A percentile compares a stretch with the other conserved stretches of the same genome.
Evolutionary conservation across 2,797 vertebrate genomes (phyloP).

Genomic region (Chiloscyllium punctatum): DNA sequence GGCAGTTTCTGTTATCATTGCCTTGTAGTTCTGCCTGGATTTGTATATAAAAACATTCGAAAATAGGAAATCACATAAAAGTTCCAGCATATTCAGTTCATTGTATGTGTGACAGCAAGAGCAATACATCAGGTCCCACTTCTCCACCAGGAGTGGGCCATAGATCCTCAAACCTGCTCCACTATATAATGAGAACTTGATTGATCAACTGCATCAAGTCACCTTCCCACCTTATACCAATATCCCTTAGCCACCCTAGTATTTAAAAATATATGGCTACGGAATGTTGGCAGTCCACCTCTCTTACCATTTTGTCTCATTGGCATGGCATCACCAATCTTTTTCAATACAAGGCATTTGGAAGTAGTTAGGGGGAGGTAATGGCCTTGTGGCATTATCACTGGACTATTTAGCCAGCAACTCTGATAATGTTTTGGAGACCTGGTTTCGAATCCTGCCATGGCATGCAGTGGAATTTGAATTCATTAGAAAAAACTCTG

Average conservation of each 20-base stretch:
- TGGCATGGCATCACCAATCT: neutral
- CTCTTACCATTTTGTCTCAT: neutral
- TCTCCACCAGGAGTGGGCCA: neutral
- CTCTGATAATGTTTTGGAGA: too few relatives aligned
- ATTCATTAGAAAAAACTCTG: too few relatives aligned
- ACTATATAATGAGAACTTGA: neutral
- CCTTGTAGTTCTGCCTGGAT: neutral
- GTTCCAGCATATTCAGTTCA: neutral
- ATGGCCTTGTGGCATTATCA: too few relatives aligned
- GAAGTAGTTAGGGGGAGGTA: neutral
- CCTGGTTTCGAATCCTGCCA: too few relatives aligned
- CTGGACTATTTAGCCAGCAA: too few relatives aligned
- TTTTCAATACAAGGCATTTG: neutral
- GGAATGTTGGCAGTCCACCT: neutral
- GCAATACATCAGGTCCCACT: neutral
- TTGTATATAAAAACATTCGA: neutral
- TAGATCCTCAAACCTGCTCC: neutral
- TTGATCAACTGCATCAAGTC: neutral
- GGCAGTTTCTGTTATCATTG: neutral
- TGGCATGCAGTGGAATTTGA: too few relatives aligned
- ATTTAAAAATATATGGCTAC: too few relatives aligned
- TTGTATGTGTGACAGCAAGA: neutral
- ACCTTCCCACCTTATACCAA: neutral
- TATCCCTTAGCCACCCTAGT: neutral
- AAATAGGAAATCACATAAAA: neutral